Evolutionary conservation across 2,888 invertebrate genomes (phyloP).

Genomic region (Meliscaeva auricollis): DNA sequence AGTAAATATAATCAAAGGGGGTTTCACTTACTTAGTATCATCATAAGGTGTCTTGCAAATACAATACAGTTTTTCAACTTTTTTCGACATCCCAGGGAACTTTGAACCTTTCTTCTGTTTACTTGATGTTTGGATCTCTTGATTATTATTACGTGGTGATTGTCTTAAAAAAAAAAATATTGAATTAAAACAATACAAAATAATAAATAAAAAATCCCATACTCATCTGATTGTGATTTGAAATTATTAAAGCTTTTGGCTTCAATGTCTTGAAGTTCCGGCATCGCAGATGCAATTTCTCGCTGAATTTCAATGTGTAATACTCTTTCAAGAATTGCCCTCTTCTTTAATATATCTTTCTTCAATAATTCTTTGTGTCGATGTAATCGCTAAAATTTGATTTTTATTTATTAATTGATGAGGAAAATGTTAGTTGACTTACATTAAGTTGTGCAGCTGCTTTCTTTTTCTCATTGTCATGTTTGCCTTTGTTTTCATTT

Average conservation of each 20-base stretch:
- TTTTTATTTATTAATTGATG: slow-evolving; percentile 82
- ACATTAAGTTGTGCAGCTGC: slow-evolving; percentile 57
- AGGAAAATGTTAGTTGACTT: slow-evolving; percentile 23
- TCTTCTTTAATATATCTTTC: slow-evolving; percentile 96
- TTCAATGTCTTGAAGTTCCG: slow-evolving; percentile 30
- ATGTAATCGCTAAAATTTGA: slow-evolving; percentile 88
- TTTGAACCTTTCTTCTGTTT: slow-evolving; percentile 63
- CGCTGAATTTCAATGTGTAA: slow-evolving; percentile 95
- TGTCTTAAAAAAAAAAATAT: slow-evolving; percentile 15
- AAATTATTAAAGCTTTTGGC: slow-evolving; percentile 18
- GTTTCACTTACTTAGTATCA: slow-evolving; percentile 91
- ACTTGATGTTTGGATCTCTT: slow-evolving; percentile 40
- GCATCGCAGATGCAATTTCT: slow-evolving; percentile 88
- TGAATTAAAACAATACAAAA: neutral
- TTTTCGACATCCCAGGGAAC: slow-evolving; percentile 80
- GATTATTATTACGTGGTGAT: slow-evolving; percentile 31
- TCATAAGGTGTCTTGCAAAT: slow-evolving; percentile 97
- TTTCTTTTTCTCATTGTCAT: slow-evolving; percentile 54
- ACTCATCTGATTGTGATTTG: slow-evolving; percentile 51
- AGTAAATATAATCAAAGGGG: neutral
- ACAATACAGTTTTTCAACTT: slow-evolving; percentile 94
- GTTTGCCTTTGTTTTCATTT: slow-evolving; percentile 52
- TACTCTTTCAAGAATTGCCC: slow-evolving; percentile 94
- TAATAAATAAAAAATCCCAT: neutral
- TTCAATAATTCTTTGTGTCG: slow-evolving; percentile 96